Percentiles rank a stretch among this genome's conserved stretches.
Evolutionary conservation across 2,797 vertebrate genomes (phyloP).

Genomic region (Numenius phaeopus): DNA sequence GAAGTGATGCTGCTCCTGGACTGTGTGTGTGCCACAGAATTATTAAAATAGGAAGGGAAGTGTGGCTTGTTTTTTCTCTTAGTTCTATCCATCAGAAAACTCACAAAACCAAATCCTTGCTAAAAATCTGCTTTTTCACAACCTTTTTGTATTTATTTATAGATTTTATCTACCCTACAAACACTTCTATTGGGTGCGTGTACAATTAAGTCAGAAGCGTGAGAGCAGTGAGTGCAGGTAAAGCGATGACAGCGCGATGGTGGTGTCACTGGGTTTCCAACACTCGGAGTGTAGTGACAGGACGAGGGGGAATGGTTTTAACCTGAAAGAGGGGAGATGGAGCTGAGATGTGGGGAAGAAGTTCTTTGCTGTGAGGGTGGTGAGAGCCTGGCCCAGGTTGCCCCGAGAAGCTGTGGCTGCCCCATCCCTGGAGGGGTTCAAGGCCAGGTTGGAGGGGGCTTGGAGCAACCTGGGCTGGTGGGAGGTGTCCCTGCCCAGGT

Average conservation of each 20-base stretch:
- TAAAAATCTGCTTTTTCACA: background rate
- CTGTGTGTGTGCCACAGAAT: background rate
- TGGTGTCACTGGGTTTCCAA: fast-evolving
- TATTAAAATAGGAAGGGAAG: background rate
- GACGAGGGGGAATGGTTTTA: too few species aligned
- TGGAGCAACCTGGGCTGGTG: too few species aligned
- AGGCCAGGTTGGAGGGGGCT: too few species aligned
- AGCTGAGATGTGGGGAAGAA: too few species aligned
- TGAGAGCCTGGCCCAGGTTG: too few species aligned
- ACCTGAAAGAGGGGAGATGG: too few species aligned
- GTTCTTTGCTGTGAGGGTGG: too few species aligned
- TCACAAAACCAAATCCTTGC: background rate
- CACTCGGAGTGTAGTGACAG: too few species aligned
- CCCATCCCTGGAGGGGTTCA: too few species aligned
- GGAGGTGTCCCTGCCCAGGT: too few species aligned
- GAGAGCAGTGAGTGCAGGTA: too few species aligned
- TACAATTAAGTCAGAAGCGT: background rate
- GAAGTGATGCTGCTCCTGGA: background rate
- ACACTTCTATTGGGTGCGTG: fast-evolving
- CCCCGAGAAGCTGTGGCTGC: too few species aligned
- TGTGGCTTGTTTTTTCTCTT: background rate
- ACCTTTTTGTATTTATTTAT: background rate
- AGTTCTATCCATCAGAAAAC: background rate
- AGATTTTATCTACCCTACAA: background rate
- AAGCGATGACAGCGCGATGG: background rate